These are phyloP conservation scores for Philopotamus ludificatus DNA, from an alignment of 1,140 invertebrate species.

Conservation along the genomic window DNA sequence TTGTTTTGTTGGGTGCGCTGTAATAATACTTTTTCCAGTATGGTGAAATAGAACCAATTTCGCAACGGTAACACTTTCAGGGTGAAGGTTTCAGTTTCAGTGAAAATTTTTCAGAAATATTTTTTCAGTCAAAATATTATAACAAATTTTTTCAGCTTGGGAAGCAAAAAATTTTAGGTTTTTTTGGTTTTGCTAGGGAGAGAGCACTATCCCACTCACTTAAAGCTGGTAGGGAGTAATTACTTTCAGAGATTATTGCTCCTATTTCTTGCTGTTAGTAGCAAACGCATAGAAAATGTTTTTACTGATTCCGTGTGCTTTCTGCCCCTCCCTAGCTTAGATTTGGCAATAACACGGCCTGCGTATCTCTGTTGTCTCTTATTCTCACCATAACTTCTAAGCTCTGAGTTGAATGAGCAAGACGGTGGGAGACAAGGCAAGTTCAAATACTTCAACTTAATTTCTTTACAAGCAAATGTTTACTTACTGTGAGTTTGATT, in stretches of 20 bases:
- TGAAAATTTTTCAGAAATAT: no score
- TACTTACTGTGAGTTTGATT: no score
- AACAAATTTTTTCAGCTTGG: neutral
- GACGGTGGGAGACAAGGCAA: slow-evolving; percentile 56
- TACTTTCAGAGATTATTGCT: neutral
- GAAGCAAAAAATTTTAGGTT: neutral
- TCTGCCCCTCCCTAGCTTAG: slow-evolving; percentile 58
- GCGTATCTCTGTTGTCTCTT: slow-evolving; percentile 57
- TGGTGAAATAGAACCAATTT: no score
- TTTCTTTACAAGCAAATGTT: slow-evolving; percentile 45
- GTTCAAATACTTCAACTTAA: slow-evolving; percentile 55
- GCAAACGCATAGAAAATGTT: slow-evolving; percentile 1
- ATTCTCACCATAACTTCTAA: slow-evolving; percentile 57
- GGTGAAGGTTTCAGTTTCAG: no score
- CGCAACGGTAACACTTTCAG: no score
- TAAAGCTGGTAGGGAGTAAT: neutral
- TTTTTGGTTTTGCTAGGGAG: neutral
- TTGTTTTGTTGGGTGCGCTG: no score
- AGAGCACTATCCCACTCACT: neutral
- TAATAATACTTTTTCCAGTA: no score
- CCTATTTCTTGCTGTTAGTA: slow-evolving; percentile 3
- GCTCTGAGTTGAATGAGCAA: slow-evolving; percentile 52
- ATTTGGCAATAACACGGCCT: slow-evolving; percentile 58
- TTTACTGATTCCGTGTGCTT: slow-evolving; percentile 57
- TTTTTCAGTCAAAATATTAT: neutral